Evolutionary conservation across 2,113 vertebrate genomes (phyloP).

Genomic region (Pogonocichla stellata): DNA sequence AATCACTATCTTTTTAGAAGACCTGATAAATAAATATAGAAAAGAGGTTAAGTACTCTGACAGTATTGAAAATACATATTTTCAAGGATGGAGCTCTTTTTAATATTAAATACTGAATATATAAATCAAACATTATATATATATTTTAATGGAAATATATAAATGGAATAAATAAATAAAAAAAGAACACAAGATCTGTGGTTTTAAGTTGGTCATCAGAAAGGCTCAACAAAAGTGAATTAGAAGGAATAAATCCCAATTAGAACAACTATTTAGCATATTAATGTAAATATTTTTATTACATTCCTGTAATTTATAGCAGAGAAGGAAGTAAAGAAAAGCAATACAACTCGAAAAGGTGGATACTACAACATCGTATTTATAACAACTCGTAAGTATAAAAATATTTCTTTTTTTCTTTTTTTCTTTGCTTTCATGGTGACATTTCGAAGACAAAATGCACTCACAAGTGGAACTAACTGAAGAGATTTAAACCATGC

Average conservation of each 20-base stretch:
- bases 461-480: neutral
- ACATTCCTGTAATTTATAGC: constrained; percentile 10
- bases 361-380: neutral
- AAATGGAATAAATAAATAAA: neutral
- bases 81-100: neutral
- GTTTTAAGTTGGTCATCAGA: neutral
- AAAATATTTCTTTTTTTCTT: neutral
- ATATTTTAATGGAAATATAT: neutral
- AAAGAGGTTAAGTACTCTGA: neutral
- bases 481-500: neutral
- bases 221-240: neutral
- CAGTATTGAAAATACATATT: neutral
- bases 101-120: neutral
- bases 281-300: neutral
- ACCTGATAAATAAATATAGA: neutral
- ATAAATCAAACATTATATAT: neutral
- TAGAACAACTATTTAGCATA: neutral
- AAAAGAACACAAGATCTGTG: neutral
- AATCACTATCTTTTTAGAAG: neutral
- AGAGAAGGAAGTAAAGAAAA: neutral
- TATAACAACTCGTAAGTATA: neutral
- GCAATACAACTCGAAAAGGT: neutral
- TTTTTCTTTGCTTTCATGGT: neutral
- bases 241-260: neutral
- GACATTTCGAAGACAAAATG: neutral